These are phyloP conservation scores for Ectemnius cavifrons DNA, from an alignment of 2,888 invertebrate genomes.

Conservation along the genomic window DNA sequence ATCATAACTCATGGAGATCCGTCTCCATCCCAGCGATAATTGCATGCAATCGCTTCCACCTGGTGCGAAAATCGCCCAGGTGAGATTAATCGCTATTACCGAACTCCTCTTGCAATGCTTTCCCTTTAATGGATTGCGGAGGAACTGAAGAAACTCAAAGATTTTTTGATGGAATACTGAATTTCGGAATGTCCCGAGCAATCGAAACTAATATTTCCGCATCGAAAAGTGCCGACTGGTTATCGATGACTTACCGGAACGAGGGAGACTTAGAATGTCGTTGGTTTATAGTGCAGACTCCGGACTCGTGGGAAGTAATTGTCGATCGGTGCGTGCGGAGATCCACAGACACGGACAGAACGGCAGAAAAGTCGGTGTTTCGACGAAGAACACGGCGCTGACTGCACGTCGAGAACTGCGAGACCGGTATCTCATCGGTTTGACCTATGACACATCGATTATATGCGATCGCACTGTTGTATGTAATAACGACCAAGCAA, in stretches of 20 bases:
- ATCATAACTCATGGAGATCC: too few species aligned
- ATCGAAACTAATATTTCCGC: not conserved
- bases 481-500: constrained; percentile 34
- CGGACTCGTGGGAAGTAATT: constrained; percentile 5
- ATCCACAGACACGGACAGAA: constrained; percentile 16
- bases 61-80: not conserved
- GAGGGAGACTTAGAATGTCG: not conserved
- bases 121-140: not conserved
- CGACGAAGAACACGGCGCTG: constrained; percentile 67
- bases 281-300: not conserved
- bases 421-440: constrained; percentile 71
- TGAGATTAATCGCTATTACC: not conserved
- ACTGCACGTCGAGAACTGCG: constrained; percentile 68
- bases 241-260: constrained; percentile 38
- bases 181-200: not conserved
- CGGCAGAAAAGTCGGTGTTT: constrained; percentile 52
- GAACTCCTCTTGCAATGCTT: not conserved
- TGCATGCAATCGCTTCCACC: not conserved
- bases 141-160: not conserved
- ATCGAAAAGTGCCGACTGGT: not conserved
- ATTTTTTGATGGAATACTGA: not conserved
- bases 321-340: constrained; percentile 24
- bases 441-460: constrained; percentile 76
- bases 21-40: not conserved
- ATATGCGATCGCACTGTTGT: constrained; percentile 50